These are phyloP conservation scores for Scotopteryx bipunctaria DNA, from an alignment of 2,888 invertebrate genomes.

Conservation along the genomic window DNA sequence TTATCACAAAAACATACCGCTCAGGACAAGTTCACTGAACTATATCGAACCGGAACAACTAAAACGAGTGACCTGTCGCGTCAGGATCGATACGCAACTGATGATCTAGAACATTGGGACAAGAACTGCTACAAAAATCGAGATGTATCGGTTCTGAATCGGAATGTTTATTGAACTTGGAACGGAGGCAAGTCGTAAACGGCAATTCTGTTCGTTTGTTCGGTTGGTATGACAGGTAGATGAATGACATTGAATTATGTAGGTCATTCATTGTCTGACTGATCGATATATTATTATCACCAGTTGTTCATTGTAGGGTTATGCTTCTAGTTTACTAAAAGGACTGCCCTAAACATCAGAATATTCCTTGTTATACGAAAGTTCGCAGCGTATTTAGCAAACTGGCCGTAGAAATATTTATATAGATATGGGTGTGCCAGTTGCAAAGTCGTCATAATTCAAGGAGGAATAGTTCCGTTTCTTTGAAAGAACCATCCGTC, in stretches of 20 bases:
- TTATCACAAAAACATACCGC: slow-evolving; percentile 12
- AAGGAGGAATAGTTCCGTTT: too few species aligned
- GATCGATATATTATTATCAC: too few species aligned
- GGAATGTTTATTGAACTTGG: slow-evolving; percentile 67
- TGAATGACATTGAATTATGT: background rate
- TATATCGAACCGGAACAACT: slow-evolving; percentile 37
- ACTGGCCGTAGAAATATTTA: too few species aligned
- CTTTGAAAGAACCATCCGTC: too few species aligned
- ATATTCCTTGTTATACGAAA: too few species aligned
- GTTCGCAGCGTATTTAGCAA: too few species aligned
- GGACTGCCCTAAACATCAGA: too few species aligned
- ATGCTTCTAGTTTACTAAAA: too few species aligned
- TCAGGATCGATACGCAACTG: slow-evolving; percentile 48
- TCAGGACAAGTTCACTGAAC: slow-evolving; percentile 34
- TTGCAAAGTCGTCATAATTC: too few species aligned
- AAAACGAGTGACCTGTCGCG: slow-evolving; percentile 36
- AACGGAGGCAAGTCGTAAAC: slow-evolving; percentile 38
- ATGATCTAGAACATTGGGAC: slow-evolving; percentile 34
- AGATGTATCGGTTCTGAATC: slow-evolving; percentile 45
- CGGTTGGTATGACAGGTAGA: slow-evolving; percentile 8
- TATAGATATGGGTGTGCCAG: too few species aligned
- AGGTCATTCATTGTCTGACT: background rate
- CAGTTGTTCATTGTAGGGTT: too few species aligned
- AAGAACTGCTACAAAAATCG: slow-evolving; percentile 60
- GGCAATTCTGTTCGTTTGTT: slow-evolving; percentile 13